These are phyloP conservation scores for Odontophorus gujanensis DNA, from an alignment of 2,113 vertebrate species.

Conservation along the genomic window DNA sequence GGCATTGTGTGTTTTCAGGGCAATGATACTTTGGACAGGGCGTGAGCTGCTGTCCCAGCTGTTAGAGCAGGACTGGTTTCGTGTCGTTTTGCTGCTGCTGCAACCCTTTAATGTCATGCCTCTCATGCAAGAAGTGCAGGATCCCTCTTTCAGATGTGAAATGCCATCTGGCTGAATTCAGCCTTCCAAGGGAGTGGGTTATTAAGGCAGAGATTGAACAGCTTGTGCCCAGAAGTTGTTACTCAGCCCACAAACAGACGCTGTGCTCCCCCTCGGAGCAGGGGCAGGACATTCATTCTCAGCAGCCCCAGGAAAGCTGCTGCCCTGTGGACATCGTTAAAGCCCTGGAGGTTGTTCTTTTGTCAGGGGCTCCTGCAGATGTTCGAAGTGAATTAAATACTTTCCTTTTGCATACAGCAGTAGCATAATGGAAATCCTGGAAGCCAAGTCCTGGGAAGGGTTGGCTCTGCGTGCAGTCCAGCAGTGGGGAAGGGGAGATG, in stretches of 20 bases:
- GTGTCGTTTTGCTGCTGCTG: neutral
- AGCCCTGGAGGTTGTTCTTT: neutral
- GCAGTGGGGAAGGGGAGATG: neutral
- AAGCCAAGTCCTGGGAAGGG: neutral
- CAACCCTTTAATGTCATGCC: too few species aligned
- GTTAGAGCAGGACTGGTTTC: neutral
- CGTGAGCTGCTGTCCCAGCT: neutral
- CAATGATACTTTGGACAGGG: neutral
- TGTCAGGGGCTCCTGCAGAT: neutral
- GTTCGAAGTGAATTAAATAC: neutral
- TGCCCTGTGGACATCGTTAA: neutral
- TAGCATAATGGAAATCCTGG: neutral
- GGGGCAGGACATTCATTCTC: neutral
- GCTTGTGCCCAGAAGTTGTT: neutral
- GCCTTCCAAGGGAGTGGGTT: neutral
- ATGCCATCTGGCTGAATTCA: neutral
- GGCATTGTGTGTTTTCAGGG: neutral
- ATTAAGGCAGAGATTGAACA: neutral
- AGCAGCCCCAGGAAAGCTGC: neutral
- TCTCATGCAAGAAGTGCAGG: accelerated
- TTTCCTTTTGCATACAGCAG: neutral
- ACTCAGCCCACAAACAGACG: accelerated
- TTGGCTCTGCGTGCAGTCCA: neutral
- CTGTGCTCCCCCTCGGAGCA: neutral
- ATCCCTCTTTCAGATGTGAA: neutral